Evolutionary conservation across 2,113 vertebrate genomes (phyloP), one percentile per base, ranked within the genome.

Genomic region (Polypterus senegalus): DNA sequence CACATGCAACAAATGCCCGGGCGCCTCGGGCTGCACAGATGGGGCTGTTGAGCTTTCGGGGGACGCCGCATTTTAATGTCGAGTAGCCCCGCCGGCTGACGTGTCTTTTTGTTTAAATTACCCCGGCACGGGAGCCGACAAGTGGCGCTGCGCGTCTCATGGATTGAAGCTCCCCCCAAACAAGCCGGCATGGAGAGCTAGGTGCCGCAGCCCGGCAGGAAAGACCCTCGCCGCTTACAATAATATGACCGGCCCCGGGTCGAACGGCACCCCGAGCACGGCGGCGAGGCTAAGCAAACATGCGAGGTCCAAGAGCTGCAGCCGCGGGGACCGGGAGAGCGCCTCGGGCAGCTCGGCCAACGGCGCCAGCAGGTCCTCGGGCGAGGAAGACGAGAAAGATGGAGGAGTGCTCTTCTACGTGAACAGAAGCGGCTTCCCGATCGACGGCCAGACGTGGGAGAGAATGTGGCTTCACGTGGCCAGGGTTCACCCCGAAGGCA

Each of bases 381-480:
- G 84, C 57, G 92, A 55, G 49, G 56, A 96, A 61, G 93, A 96
- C 66, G 92, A 93, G 75, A 92, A 91, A 79, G 92, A 95, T 59
- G 92, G 91, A 47, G 92, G 91, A 46, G 81, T 88, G 54, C 85
- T 89, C 1, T 97, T 97, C 72, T 89, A 92, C 44, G 93, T 97
- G 44, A 97, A 97, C 79, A 89, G 91, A 72, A 84, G 85, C 51
- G 94, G 94, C 47, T 97, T 97, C 65, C 94, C 94, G 63, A 91
- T 97, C 48, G 92, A 97, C 68, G 74, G 81, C 59, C 75, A 84
- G 62, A 97, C 93, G 65, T 97, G 94, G 94, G 93, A 95, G 65
- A 77, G 93, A 60, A 97, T 98, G 93, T 98, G 94, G 94, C 69
- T 78, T 27, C 92, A 97, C 51, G 94, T 97, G 72, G 86, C 84